Conservation (phyloP, 2,797 vertebrate species). For the Synaphobranchus kaupii region DNA sequence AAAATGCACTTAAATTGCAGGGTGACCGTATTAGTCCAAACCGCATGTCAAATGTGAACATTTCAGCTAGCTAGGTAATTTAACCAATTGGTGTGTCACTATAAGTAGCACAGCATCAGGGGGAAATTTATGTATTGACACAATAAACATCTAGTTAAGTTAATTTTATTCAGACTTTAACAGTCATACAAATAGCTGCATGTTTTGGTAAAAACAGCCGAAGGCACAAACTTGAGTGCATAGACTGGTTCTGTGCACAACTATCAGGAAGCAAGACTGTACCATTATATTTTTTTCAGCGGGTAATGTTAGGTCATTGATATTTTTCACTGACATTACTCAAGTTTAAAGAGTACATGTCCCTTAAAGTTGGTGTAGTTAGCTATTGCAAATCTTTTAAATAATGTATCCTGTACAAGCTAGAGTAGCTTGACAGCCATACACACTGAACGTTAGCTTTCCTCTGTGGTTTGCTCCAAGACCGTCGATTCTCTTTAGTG, state of each 20-base stretch:
- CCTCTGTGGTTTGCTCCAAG: constrained; percentile 22
- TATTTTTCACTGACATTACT: not conserved
- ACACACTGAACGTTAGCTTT: not conserved
- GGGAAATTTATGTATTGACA: no score
- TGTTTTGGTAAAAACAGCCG: not conserved
- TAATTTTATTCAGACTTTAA: not conserved
- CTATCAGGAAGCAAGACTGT: constrained; percentile 48
- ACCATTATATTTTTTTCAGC: constrained; percentile 37
- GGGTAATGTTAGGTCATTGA: not conserved
- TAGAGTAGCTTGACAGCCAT: not conserved
- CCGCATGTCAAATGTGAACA: not conserved
- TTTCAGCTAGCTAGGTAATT: not conserved
- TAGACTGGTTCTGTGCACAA: not conserved
- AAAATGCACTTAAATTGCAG: not conserved
- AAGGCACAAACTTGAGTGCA: not conserved
- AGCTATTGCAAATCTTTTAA: not conserved
- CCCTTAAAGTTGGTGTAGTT: not conserved
- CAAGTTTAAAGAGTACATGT: not conserved
- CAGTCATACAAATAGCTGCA: not conserved
- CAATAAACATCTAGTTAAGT: no score
- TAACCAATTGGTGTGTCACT: not conserved
- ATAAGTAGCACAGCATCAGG: not conserved
- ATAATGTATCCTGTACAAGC: not conserved
- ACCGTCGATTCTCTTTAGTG: constrained; percentile 81
- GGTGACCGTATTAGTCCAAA: not conserved